Percentiles rank a stretch among this genome's conserved stretches.
These are phyloP conservation scores for Coremacera marginata DNA, from an alignment of 2,888 invertebrate genomes.

Conservation along the genomic window DNA sequence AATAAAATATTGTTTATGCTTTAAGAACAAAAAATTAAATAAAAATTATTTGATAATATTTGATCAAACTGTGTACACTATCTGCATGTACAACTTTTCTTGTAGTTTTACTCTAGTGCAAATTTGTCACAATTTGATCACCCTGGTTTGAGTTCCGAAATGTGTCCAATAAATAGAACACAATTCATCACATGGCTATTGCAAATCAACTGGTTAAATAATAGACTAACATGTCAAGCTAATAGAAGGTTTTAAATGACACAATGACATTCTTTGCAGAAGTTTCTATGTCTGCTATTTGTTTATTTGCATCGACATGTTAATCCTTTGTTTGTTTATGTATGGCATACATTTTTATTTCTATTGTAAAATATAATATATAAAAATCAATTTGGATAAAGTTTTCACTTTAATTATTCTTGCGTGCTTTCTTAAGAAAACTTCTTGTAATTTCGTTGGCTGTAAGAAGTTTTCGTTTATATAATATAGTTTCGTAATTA, in stretches of 20 bases:
- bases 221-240: not conserved
- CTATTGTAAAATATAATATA: conserved; percentile 60
- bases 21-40: conserved; percentile 15
- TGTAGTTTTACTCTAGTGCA: not conserved
- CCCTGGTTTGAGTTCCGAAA: conserved; percentile 37
- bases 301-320: conserved; percentile 58
- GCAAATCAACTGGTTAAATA: conserved; percentile 60
- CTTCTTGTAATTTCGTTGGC: conserved; percentile 10
- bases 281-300: conserved; percentile 34
- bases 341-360: conserved; percentile 54
- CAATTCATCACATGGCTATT: conserved; percentile 52
- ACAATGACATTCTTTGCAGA: conserved; percentile 17
- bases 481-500: conserved; percentile 43
- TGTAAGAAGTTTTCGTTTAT: conserved; percentile 39
- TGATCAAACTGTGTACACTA: conserved; percentile 23
- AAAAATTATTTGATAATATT: conserved; percentile 19
- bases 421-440: not conserved
- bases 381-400: conserved; percentile 40
- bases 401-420: not conserved
- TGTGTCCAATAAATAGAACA: not conserved
- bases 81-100: conserved; percentile 2
- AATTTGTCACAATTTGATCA: conserved; percentile 26
- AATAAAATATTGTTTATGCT: conserved; percentile 19
- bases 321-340: conserved; percentile 34
- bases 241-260: conserved; percentile 15